These are phyloP conservation scores for Brachypalpus laphriformis DNA, from an alignment of 2,888 invertebrate species.

Conservation along the genomic window DNA sequence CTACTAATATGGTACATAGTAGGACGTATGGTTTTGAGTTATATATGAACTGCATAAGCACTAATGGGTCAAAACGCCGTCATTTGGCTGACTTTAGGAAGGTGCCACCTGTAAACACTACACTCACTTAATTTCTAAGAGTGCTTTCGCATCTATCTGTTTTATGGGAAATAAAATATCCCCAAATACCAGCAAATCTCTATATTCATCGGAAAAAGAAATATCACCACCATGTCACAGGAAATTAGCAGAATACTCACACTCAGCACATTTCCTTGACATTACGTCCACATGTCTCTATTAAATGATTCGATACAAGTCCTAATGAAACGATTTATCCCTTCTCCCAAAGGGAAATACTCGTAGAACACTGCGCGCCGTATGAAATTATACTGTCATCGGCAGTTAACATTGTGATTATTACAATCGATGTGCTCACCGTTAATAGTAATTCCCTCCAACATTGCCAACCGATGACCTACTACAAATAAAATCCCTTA, in stretches of 20 bases:
- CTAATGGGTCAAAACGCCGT: no score
- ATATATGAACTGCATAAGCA: no score
- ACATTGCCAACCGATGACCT: neutral
- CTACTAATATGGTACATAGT: no score
- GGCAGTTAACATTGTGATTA: slow-evolving; percentile 11
- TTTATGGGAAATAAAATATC: neutral
- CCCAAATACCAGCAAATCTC: neutral
- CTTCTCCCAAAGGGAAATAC: no score
- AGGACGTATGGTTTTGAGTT: no score
- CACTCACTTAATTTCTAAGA: no score
- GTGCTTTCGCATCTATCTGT: no score
- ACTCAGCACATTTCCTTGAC: neutral
- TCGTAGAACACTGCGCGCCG: no score
- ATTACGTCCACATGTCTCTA: neutral
- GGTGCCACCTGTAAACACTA: no score
- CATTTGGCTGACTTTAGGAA: no score
- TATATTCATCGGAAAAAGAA: neutral
- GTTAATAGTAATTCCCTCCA: neutral
- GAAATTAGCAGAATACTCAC: neutral
- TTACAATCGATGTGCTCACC: slow-evolving; percentile 8
- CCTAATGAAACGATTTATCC: neutral
- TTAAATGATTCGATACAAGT: neutral
- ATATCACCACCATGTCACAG: neutral
- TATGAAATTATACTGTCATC: neutral
- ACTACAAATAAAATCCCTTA: neutral